phyloP scores from a whole-genome alignment of 2,113 vertebrate species.

The Seriola rivoliana region DNA sequence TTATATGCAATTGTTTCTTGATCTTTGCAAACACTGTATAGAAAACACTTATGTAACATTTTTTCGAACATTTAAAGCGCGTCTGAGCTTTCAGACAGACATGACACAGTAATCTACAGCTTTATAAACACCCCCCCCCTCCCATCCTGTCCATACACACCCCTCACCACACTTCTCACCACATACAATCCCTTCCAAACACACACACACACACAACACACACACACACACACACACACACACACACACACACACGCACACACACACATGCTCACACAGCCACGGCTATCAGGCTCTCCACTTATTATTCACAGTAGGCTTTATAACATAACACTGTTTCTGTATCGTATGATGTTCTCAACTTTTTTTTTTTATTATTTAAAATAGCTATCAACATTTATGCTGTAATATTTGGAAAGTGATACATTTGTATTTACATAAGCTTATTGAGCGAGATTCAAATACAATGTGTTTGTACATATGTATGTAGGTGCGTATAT shows the following conservation, averaged over 20 bases:
- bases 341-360: slow-evolving; percentile 72
- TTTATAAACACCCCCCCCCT: slow-evolving; percentile 74
- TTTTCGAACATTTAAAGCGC: slow-evolving; percentile 81
- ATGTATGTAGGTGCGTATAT: slow-evolving; percentile 66
- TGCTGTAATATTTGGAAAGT: slow-evolving; percentile 82
- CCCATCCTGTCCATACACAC: slow-evolving; percentile 52
- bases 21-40: slow-evolving; percentile 88
- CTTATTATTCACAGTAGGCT: slow-evolving; percentile 80
- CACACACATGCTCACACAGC: slow-evolving; percentile 58
- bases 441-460: slow-evolving; percentile 80
- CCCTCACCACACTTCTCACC: slow-evolving; percentile 21
- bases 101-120: slow-evolving; percentile 81
- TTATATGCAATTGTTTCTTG: slow-evolving; percentile 86
- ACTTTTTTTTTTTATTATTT: slow-evolving; percentile 72
- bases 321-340: slow-evolving; percentile 79
- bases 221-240: slow-evolving; percentile 48
- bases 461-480: slow-evolving; percentile 79
- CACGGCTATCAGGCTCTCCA: slow-evolving; percentile 65
- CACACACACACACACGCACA: slow-evolving; percentile 52
- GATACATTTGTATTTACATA: slow-evolving; percentile 84
- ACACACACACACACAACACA: slow-evolving; percentile 46
- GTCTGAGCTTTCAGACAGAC: slow-evolving; percentile 82
- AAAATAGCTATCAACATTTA: slow-evolving; percentile 80
- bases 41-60: slow-evolving; percentile 84
- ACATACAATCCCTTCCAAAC: slow-evolving; percentile 41